Conservation (phyloP, 2,113 vertebrate genomes). For the Pomatostomus ruficeps region DNA sequence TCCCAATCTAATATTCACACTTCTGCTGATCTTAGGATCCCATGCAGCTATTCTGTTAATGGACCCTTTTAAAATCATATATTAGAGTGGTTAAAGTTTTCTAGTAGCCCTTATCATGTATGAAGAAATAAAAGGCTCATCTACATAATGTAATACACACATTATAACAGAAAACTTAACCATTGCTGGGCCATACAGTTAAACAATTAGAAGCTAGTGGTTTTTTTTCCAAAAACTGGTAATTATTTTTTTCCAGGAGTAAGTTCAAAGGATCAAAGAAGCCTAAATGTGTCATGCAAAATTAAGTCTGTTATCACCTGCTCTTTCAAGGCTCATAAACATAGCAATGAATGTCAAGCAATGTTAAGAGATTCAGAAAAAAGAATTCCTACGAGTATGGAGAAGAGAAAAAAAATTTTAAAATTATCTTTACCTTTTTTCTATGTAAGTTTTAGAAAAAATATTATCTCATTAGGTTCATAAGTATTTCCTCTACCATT, state of each 20-base stretch:
- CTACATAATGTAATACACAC: background rate
- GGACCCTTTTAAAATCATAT: background rate
- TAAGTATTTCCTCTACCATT: background rate
- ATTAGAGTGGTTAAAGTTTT: background rate
- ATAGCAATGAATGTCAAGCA: background rate
- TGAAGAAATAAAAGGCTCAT: background rate
- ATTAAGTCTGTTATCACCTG: background rate
- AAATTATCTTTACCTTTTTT: background rate
- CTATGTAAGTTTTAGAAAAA: background rate
- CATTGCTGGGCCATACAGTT: background rate
- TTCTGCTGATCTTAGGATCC: background rate
- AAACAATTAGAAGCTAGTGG: background rate
- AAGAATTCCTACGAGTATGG: background rate
- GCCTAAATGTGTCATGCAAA: background rate
- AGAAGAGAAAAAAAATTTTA: background rate
- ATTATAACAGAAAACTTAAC: background rate
- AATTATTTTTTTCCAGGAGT: background rate
- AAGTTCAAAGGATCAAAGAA: background rate
- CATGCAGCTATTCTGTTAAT: background rate
- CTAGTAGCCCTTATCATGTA: background rate
- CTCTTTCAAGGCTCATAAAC: background rate
- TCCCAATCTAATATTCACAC: background rate
- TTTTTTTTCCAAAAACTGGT: background rate
- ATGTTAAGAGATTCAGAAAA: background rate
- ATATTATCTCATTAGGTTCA: background rate